phyloP scores from a whole-genome alignment of 1,140 invertebrate genomes.

The Atta texana region DNA sequence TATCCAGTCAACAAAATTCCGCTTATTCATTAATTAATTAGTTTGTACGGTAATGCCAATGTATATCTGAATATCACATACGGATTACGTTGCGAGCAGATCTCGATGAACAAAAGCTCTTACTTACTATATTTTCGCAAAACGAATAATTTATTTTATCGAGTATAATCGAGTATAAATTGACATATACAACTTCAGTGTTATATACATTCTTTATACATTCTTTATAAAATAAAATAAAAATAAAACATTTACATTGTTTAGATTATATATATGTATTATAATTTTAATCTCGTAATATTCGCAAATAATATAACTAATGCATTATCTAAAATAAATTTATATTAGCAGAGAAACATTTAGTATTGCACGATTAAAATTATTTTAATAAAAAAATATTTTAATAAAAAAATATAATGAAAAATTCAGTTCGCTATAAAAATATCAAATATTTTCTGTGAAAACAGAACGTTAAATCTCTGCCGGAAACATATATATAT shows the following conservation, averaged over 20 bases:
- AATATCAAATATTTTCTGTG: constrained; percentile 11
- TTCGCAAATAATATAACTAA: background rate
- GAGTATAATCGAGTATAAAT: background rate
- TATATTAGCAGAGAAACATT: background rate
- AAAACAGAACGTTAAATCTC: background rate
- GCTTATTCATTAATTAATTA: constrained; percentile 46
- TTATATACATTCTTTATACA: no score
- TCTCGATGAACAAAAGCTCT: constrained; percentile 30
- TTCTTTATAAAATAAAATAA: background rate
- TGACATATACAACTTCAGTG: background rate
- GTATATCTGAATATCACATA: background rate
- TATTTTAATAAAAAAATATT: background rate
- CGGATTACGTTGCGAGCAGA: constrained; percentile 19
- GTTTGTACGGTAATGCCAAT: background rate
- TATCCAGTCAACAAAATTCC: constrained; percentile 23
- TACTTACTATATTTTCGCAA: constrained; percentile 10
- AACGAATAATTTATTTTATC: constrained; percentile 20
- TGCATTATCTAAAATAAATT: background rate
- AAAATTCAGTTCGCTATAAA: background rate
- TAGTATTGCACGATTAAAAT: background rate
- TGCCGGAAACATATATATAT: background rate
- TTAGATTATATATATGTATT: background rate
- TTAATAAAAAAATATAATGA: background rate
- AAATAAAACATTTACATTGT: background rate
- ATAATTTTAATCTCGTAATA: background rate